A percentile compares a stretch with the other conserved stretches of the same genome.
Conservation (phyloP, 2,888 invertebrate genomes). For the Hermodice carunculata region DNA sequence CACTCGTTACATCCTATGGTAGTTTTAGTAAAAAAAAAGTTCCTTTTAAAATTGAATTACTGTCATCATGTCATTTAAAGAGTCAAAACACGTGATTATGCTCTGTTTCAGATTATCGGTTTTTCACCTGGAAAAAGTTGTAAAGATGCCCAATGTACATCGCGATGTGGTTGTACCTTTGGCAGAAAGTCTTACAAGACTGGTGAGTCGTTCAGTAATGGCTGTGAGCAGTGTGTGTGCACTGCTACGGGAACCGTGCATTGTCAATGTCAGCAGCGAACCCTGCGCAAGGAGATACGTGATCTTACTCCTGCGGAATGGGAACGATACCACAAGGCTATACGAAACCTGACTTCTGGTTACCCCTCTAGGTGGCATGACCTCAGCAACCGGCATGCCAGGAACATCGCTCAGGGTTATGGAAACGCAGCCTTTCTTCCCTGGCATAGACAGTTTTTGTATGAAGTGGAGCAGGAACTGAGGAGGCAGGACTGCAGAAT, state of each 20-base stretch:
- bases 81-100: too few relatives aligned
- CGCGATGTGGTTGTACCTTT: slow-evolving; percentile 60
- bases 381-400: slow-evolving; percentile 55
- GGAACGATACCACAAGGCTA: slow-evolving; percentile 56
- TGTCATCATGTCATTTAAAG: too few relatives aligned
- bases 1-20: too few relatives aligned
- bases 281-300: slow-evolving; percentile 59
- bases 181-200: slow-evolving; percentile 48
- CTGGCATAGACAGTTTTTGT: slow-evolving; percentile 64
- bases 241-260: not conserved
- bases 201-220: not conserved
- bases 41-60: too few relatives aligned
- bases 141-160: slow-evolving; percentile 52
- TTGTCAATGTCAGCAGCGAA: slow-evolving; percentile 32
- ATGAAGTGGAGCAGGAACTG: slow-evolving; percentile 56
- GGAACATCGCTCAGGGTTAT: slow-evolving; percentile 57
- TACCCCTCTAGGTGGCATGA: slow-evolving; percentile 58
- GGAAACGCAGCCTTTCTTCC: slow-evolving; percentile 59
- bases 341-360: slow-evolving; percentile 49
- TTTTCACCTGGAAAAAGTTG: slow-evolving; percentile 45
- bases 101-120: too few relatives aligned
- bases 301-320: slow-evolving; percentile 59
- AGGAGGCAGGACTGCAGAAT: slow-evolving; percentile 59
- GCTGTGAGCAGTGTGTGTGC: slow-evolving; percentile 3
- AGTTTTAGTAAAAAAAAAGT: too few relatives aligned